Evolutionary conservation across 2,113 vertebrate species (phyloP), one percentile per base, ranked within the genome.

Genomic region (Paratilapia polleni): DNA sequence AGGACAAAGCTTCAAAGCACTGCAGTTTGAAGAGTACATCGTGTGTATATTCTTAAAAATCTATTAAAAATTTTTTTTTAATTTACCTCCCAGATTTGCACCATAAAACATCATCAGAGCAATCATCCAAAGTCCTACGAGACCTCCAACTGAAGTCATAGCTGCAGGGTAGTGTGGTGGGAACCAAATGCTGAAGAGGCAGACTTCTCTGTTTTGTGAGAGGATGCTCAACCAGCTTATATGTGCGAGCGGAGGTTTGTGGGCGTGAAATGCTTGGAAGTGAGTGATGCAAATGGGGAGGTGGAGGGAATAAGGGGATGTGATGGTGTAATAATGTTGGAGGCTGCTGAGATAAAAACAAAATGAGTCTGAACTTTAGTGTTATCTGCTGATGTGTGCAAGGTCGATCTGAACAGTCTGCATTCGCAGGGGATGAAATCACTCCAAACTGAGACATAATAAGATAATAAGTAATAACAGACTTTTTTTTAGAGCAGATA

Each of bases 31-130:
- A 26, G 3, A 77, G 10, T 8, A 56, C 1, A 34, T 47, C 1
- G n/a, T 54, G 4, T 36, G 1, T 12, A 38, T 68, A 76, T 1
- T 1, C 13, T 64, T 2, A 26, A 22, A 6, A 77, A 62, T 74
- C 15, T 31, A 8, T 8, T n/a, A n/a, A n/a, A n/a, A n/a, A n/a
- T n/a, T n/a, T n/a, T n/a, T n/a, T n/a, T n/a, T n/a, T 6, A 34
- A 34, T 34, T 3, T 91, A 94, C 94, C 93, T 91, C 85, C 89
- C 10, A 93, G 24, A 75, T 79, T 15, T 68, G 57, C 62, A 38
- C 62, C 20, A 54, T 70, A 28, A 82, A 89, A 77, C 43, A 58
- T 78, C 59, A 90, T 70, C 26, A 95, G 58, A 6, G 63, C 82
- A 58, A 88, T n/a, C 3, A 93, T 63, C 82, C 86, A 92, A 81